Evolutionary conservation across 2,797 vertebrate genomes (phyloP), one percentile per base, ranked within the genome.

Genomic region (Thalassophryne amazonica): DNA sequence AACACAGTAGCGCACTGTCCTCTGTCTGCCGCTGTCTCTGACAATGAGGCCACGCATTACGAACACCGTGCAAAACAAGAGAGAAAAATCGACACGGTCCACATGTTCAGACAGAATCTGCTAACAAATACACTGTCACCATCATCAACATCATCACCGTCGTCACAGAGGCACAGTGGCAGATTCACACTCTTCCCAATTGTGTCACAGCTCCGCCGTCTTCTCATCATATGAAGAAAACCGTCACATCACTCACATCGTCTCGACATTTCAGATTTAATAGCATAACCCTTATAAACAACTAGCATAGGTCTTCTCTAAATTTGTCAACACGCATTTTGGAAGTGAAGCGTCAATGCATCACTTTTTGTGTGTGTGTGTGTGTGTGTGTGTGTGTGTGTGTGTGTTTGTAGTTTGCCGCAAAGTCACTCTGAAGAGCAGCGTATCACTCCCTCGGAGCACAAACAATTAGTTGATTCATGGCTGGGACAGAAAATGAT

Each of bases 1-100:
- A 48, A 42, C 52, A 82, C 77, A 85, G 74, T 59, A 50, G 69
- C 1, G 57, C 35, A 54, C 63, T 85, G 81, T 85, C 69, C 47
- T 71, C 48, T 40, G 36, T 11, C n/a, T 20, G 55, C 75, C 60
- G 13, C 16, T 69, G 47, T 13, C 40, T 36, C 56, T 54, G 41
- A 73, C 78, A 81, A 76, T 56, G 49, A 77, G 63, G 68, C 65
- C 51, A 58, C 58, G 57, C 60, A 48, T 63, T 38, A 48, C 41
- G 29, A 53, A 35, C 27, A 25, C 52, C 15, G 38, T 40, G 48
- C 55, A 42, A 35, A 34, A 22, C 52, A 39, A 54, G 47, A 30
- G 43, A 58, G 30, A 57, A 30, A 14, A 29, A 45, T 14, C 35
- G 55, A 55, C 17, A 43, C 33, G 43, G 65, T 17, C 58, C 45